phyloP scores from a whole-genome alignment of 92 coral and sea anemone genomes.

The Palythoa grandiflora region DNA sequence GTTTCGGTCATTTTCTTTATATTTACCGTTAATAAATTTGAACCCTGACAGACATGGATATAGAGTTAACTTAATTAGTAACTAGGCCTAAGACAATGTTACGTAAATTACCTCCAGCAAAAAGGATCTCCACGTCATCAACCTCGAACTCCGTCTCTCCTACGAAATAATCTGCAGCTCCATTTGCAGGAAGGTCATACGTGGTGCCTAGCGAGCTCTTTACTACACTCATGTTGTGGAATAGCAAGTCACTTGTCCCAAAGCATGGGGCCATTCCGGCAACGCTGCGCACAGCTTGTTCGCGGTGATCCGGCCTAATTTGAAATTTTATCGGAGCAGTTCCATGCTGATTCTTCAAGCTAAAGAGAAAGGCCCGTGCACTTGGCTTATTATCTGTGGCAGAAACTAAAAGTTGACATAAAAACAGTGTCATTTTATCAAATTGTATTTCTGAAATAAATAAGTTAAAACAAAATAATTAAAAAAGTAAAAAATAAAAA shows the following conservation, averaged over 20 bases:
- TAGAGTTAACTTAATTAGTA: too few species aligned
- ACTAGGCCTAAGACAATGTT: too few species aligned
- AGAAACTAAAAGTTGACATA: background rate
- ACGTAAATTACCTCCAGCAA: background rate
- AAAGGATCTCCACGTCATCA: constrained; percentile 56
- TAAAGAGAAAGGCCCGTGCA: constrained; percentile 60
- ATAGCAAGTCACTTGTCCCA: constrained; percentile 33
- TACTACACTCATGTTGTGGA: constrained; percentile 24
- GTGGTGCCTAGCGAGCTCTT: constrained; percentile 34
- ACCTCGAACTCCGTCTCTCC: constrained; percentile 41
- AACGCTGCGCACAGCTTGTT: constrained; percentile 40
- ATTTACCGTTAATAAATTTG: too few species aligned
- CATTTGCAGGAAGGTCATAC: constrained; percentile 35
- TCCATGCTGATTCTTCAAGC: constrained; percentile 34
- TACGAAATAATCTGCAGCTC: constrained; percentile 1
- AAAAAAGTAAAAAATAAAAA: background rate
- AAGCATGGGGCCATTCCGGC: constrained; percentile 46
- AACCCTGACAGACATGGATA: too few species aligned
- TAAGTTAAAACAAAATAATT: background rate
- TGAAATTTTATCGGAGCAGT: constrained; percentile 6
- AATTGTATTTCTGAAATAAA: background rate
- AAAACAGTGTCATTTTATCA: too few species aligned
- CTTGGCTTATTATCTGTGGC: constrained; percentile 29
- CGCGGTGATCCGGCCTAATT: constrained; percentile 20
- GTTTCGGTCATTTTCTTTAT: too few species aligned